Conservation (phyloP, 1,140 invertebrate genomes). For the Helicoverpa armigera region DNA sequence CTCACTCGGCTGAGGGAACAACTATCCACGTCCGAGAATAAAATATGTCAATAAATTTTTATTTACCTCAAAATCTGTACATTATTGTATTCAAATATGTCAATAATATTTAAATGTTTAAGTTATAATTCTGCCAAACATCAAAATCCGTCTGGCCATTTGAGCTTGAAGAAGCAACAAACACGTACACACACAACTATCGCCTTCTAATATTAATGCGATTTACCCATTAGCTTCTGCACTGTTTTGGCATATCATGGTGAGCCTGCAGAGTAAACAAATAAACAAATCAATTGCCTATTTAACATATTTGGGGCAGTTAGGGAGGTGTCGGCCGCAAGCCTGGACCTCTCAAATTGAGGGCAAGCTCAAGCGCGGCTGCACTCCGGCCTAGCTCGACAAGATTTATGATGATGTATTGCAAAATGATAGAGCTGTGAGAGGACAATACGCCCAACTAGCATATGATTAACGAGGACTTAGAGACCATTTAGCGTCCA, state of each 20-base stretch:
- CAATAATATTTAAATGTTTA: no score
- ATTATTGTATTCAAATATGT: no score
- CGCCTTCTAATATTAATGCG: no score
- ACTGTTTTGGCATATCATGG: constrained; percentile 14
- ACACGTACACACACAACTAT: no score
- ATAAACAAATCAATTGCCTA: constrained; percentile 56
- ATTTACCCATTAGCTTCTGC: not conserved
- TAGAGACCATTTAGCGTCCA: not conserved
- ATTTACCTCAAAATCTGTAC: no score
- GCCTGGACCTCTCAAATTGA: constrained; percentile 60
- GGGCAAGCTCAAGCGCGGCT: constrained; percentile 58
- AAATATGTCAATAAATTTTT: no score
- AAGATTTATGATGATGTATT: constrained; percentile 77
- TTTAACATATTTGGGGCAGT: constrained; percentile 59
- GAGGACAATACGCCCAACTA: constrained; percentile 33
- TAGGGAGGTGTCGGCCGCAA: constrained; percentile 52
- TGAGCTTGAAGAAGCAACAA: no score
- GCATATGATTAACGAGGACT: constrained; percentile 48
- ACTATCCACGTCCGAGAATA: no score
- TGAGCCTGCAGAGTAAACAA: constrained; percentile 48
- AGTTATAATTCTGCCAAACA: no score
- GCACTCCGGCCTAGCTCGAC: constrained; percentile 62
- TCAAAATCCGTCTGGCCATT: no score
- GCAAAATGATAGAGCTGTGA: constrained; percentile 58
- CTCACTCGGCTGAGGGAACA: no score